These are phyloP conservation scores for Folsomia candida DNA, from an alignment of 2,888 invertebrate species.

Conservation along the genomic window DNA sequence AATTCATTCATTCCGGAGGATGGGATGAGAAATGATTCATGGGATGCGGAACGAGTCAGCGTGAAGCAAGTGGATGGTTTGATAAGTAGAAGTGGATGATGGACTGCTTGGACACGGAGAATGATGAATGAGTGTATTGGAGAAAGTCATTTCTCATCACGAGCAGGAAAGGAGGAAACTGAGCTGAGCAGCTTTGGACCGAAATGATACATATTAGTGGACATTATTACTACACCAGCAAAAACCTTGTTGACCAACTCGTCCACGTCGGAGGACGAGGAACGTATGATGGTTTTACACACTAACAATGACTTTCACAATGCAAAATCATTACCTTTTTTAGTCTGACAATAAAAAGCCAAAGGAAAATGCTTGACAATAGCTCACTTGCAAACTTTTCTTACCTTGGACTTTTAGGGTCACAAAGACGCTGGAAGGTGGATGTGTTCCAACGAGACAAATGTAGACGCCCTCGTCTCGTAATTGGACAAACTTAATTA, in stretches of 20 bases:
- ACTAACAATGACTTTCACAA: neutral
- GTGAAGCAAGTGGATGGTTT: neutral
- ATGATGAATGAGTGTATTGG: constrained; percentile 12
- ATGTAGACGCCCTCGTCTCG: constrained; percentile 56
- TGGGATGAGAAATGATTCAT: neutral
- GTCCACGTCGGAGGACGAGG: no score
- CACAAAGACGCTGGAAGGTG: constrained; percentile 55
- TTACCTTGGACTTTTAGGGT: constrained; percentile 55
- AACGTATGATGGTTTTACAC: no score
- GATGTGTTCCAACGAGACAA: constrained; percentile 56
- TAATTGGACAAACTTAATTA: constrained; percentile 55
- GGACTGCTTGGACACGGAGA: neutral
- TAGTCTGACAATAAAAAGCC: neutral
- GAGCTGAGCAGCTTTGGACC: neutral
- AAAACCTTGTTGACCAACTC: no score
- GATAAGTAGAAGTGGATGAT: neutral
- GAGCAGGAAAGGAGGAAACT: neutral
- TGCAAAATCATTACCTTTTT: neutral
- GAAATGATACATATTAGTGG: neutral
- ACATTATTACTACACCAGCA: neutral
- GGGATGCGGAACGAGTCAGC: neutral
- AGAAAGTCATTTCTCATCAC: constrained; percentile 16
- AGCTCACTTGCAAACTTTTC: constrained; percentile 40
- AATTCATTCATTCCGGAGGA: neutral
- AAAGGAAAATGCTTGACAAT: no score